phyloP scores from a whole-genome alignment of 1,140 invertebrate species.

The Teleogryllus occipitalis region DNA sequence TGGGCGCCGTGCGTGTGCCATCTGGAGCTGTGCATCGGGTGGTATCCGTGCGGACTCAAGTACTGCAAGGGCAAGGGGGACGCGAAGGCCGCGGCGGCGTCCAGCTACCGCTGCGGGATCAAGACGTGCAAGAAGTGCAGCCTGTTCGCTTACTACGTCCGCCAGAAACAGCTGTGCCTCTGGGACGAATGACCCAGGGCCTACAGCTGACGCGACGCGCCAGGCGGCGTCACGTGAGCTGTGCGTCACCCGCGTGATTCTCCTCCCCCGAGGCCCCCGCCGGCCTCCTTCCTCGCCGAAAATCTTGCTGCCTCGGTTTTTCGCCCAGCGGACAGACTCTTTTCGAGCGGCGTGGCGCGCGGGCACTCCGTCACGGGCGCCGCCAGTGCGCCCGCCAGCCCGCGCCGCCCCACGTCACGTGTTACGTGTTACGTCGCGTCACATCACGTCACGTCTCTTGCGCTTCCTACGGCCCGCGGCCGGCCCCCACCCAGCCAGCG shows the following conservation, averaged over 20 bases:
- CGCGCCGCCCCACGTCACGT: no score
- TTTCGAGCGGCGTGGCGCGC: no score
- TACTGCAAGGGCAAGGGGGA: conserved; percentile 72
- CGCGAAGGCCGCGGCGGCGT: conserved; percentile 43
- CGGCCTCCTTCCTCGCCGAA: not conserved
- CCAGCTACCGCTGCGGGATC: conserved; percentile 82
- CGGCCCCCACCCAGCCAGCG: no score
- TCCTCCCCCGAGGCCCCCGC: not conserved
- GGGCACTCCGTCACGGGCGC: no score
- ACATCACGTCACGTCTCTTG: not conserved
- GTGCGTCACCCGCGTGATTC: not conserved
- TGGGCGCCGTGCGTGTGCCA: conserved; percentile 67
- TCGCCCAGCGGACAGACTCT: no score
- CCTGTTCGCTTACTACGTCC: conserved; percentile 74
- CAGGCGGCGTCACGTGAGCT: not conserved
- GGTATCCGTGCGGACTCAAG: conserved; percentile 88
- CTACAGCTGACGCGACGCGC: conserved; percentile 11
- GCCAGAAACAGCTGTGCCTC: conserved; percentile 73
- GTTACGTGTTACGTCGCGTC: not conserved
- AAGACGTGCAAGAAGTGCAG: conserved; percentile 88
- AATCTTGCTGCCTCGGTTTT: not conserved
- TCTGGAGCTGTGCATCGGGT: conserved; percentile 70
- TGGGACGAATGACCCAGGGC: conserved; percentile 68
- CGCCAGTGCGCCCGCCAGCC: no score
- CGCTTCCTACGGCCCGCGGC: not conserved